Base-by-base conservation (phyloP, 2,888 invertebrate species). In the Nymphalis urticae region DNA sequence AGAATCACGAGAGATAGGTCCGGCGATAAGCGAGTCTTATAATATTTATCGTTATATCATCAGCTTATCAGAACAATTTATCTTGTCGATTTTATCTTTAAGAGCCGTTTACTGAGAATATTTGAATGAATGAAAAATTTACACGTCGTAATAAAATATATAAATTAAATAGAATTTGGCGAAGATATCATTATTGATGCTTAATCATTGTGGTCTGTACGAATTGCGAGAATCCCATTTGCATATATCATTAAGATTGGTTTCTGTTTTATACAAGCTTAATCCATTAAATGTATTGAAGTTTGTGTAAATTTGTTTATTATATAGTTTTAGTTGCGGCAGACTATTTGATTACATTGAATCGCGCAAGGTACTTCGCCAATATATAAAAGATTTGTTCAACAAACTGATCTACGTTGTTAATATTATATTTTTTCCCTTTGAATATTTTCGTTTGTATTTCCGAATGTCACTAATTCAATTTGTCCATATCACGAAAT, bases 51-150 rank as follows among this genome's bases (percentile, higher is more conserved):
- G 60, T 68, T 62, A 69, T 62, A 69, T 64, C 54, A 64, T 69
- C 42, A 50, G 13, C 51, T 71, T 71, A 72, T 72, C 71, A 27
- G 19, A 42, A n/a, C 62, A 51, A 69, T 66, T 69, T 69, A 69
- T 72, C 72, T 62, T 72, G 69, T 67, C 62, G 72, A 72, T 72
- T 9, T 62, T 64, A 72, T 72, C 69, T 72, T n/a, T 51, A 50
- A 66, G 63, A 64, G 50, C 53, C 62, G 47, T 64, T 51, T 47
- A 62, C 36, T 24, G 56, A 36, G 67, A 51, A 64, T 61, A 62
- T 68, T 54, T 21, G 61, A 62, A 61, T 62, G 65, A 65, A 59
- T 64, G 62, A 66, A 66, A 68, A 58, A 54, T 56, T 61, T 66
- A 59, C 62, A 66, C 58, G 16, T 47, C 53, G 16, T 58, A 61